Evolutionary conservation across 2,113 vertebrate genomes (phyloP).

Genomic region (Istiophorus platypterus): DNA sequence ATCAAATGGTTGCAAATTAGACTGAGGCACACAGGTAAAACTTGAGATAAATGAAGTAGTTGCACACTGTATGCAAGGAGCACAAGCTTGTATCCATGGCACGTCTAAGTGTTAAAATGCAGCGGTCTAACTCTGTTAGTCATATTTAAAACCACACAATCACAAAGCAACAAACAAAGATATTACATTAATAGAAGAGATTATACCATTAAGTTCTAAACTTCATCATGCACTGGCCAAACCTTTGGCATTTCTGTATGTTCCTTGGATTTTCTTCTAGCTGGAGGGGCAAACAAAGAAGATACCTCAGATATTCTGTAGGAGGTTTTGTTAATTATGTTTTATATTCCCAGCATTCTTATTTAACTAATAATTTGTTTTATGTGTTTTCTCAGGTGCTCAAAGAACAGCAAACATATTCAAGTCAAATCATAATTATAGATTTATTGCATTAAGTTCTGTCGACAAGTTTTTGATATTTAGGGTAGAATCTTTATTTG

Average conservation of each 20-base stretch:
- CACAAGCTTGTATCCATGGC: conserved; percentile 16
- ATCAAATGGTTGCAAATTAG: conserved; percentile 29
- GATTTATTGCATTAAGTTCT: neutral
- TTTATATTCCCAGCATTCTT: conserved; percentile 29
- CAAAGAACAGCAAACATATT: conserved; percentile 29
- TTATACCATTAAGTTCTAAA: conserved; percentile 78
- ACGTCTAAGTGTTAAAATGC: conserved; percentile 19
- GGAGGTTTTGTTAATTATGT: conserved; percentile 32
- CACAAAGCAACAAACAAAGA: conserved; percentile 36
- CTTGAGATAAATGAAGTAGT: neutral
- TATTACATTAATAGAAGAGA: conserved; percentile 22
- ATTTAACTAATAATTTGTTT: conserved; percentile 20
- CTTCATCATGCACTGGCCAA: conserved; percentile 82
- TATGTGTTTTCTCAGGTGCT: conserved; percentile 19
- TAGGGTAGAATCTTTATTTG: conserved; percentile 80
- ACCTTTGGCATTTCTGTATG: conserved; percentile 82
- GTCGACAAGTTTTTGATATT: conserved; percentile 15
- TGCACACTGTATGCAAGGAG: conserved; percentile 21
- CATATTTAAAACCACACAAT: conserved; percentile 30
- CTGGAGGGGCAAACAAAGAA: conserved; percentile 87
- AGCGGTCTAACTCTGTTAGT: conserved; percentile 48
- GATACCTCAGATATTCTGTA: conserved; percentile 77
- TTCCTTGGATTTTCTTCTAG: conserved; percentile 84
- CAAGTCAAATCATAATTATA: conserved; percentile 32
- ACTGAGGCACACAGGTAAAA: conserved; percentile 1